phyloP scores from a whole-genome alignment of 2,113 vertebrate genomes.

The Puma concolor region DNA sequence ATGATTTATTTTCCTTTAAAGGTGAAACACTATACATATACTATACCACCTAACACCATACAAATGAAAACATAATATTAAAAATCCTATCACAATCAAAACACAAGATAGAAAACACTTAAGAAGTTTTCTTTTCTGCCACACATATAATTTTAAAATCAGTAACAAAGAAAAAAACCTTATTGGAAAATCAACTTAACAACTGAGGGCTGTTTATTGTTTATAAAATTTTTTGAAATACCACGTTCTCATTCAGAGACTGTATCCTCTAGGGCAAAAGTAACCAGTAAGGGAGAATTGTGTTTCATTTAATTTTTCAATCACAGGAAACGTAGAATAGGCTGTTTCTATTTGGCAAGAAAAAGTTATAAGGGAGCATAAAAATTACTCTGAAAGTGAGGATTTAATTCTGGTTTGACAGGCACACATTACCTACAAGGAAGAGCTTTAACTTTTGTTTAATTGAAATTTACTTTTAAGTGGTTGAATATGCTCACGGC shows the following conservation, averaged over 20 bases:
- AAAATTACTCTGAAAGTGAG: neutral
- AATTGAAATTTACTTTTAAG: conserved; percentile 25
- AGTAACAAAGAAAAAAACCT: neutral
- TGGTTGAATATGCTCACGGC: neutral
- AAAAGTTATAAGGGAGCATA: neutral
- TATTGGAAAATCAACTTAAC: conserved; percentile 3
- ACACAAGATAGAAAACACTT: neutral
- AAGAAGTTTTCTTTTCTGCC: neutral
- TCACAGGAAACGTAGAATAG: neutral
- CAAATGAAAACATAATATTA: neutral
- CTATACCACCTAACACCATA: neutral
- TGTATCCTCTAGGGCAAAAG: neutral
- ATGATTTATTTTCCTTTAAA: conserved; percentile 4
- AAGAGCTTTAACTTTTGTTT: neutral
- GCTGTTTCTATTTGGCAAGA: neutral
- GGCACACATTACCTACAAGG: neutral
- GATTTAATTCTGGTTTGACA: conserved; percentile 61
- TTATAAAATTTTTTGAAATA: neutral
- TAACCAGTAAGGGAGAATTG: neutral
- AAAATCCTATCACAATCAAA: conserved; percentile 26
- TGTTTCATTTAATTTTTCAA: neutral
- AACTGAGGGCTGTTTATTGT: neutral
- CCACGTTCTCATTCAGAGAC: neutral
- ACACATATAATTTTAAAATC: conserved; percentile 46
- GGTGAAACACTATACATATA: neutral